phyloP scores from a whole-genome alignment of 2,797 vertebrate genomes.

The Peromyscus eremicus region DNA sequence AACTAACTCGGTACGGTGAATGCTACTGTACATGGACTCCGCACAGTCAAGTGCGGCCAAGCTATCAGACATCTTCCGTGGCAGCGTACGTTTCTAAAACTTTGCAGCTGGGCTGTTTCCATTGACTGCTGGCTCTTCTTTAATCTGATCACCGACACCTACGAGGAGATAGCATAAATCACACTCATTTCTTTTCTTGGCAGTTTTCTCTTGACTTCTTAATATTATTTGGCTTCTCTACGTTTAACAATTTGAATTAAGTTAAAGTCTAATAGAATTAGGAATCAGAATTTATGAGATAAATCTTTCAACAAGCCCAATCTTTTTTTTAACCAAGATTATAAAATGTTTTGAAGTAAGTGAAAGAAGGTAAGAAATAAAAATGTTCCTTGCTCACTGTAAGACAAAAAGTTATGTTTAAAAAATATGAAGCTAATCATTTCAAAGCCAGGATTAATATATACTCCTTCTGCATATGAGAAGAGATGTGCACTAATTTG shows the following conservation, averaged over 20 bases:
- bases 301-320: conserved; percentile 45
- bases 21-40: neutral
- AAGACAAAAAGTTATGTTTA: conserved; percentile 25
- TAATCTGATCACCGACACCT: conserved; percentile 40
- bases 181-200: conserved; percentile 55
- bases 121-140: neutral
- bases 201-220: conserved; percentile 65
- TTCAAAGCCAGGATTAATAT: neutral
- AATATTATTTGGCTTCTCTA: conserved; percentile 58
- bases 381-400: neutral
- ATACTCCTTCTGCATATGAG: neutral
- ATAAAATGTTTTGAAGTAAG: conserved; percentile 61
- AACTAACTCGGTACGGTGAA: neutral
- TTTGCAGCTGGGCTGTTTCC: conserved; percentile 16
- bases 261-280: conserved; percentile 64
- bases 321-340: conserved; percentile 21
- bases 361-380: conserved; percentile 60
- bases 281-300: conserved; percentile 54
- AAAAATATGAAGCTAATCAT: conserved; percentile 51
- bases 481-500: conserved; percentile 26
- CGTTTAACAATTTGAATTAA: conserved; percentile 67
- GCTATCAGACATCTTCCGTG: neutral
- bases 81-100: conserved; percentile 34
- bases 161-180: conserved; percentile 44
- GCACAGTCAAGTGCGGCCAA: neutral